Evolutionary conservation across 2,797 vertebrate genomes (phyloP).

Genomic region (Poecilia wingei): DNA sequence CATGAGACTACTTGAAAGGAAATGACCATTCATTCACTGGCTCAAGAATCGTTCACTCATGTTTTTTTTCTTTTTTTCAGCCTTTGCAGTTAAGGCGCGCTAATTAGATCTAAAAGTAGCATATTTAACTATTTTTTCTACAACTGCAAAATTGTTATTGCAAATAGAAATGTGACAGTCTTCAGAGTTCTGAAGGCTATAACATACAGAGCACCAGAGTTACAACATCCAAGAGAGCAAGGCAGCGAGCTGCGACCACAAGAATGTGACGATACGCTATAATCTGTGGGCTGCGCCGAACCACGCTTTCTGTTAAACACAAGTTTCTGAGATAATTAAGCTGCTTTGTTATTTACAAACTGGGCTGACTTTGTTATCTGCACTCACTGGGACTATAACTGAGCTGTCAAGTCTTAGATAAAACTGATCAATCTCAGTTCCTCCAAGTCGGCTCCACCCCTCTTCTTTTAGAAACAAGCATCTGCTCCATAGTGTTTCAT

Average conservation of each 20-base stretch:
- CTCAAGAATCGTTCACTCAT: background rate
- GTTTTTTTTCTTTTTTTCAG: background rate
- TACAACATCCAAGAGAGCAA: slow-evolving; percentile 2
- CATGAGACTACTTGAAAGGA: background rate
- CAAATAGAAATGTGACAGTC: background rate
- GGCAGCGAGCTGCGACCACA: background rate
- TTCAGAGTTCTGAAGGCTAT: background rate
- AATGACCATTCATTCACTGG: background rate
- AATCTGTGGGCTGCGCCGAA: background rate
- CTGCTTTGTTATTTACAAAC: background rate
- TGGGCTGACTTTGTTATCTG: background rate
- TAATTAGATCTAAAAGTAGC: background rate
- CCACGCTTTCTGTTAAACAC: background rate
- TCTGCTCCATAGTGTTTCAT: background rate
- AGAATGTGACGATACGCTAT: background rate
- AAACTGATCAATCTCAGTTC: background rate
- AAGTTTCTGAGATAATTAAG: slow-evolving; percentile 1
- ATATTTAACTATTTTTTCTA: background rate
- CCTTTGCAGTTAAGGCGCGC: background rate
- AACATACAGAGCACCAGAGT: background rate
- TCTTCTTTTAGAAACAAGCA: background rate
- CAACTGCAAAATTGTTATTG: background rate
- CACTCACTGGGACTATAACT: background rate
- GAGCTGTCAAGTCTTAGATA: background rate
- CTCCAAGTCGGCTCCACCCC: background rate